phyloP scores from a whole-genome alignment of 92 coral and sea anemone genomes.

The Bergia sp. region DNA sequence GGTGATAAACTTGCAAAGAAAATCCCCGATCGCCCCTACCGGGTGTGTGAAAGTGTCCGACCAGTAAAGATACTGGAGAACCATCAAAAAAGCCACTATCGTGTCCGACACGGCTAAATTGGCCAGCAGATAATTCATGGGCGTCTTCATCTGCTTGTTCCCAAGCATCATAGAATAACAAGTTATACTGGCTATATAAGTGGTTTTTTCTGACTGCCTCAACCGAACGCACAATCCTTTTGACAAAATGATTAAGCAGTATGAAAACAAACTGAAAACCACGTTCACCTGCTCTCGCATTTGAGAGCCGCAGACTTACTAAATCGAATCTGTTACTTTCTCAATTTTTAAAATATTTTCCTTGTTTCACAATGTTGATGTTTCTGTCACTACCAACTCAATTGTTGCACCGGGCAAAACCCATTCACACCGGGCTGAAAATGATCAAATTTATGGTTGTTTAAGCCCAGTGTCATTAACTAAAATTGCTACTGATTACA shows the following conservation, averaged over 20 bases:
- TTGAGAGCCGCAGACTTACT: not conserved
- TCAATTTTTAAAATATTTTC: not conserved
- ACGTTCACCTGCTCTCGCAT: not conserved
- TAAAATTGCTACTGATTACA: not conserved
- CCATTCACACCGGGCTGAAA: not conserved
- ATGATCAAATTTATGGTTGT: not conserved
- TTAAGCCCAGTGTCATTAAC: not conserved
- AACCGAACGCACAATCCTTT: too few relatives aligned
- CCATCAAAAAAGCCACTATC: slow-evolving; percentile 54
- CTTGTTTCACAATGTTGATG: too few relatives aligned
- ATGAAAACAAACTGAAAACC: not conserved
- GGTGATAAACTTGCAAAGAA: slow-evolving; percentile 62
- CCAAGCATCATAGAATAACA: not conserved
- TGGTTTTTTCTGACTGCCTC: not conserved
- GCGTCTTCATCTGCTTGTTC: not conserved
- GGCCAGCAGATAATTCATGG: slow-evolving; percentile 5
- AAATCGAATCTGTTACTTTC: not conserved
- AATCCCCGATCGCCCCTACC: slow-evolving; percentile 43
- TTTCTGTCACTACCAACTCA: not conserved
- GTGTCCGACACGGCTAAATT: slow-evolving; percentile 58
- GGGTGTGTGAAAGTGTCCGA: slow-evolving; percentile 52
- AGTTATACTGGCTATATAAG: not conserved
- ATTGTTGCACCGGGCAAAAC: not conserved
- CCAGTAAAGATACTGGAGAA: slow-evolving; percentile 41
- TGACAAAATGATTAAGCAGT: too few relatives aligned